A percentile compares a stretch with the other conserved stretches of the same genome.
Evolutionary conservation across 1,140 invertebrate genomes (phyloP).

Genomic region (Physella acuta): DNA sequence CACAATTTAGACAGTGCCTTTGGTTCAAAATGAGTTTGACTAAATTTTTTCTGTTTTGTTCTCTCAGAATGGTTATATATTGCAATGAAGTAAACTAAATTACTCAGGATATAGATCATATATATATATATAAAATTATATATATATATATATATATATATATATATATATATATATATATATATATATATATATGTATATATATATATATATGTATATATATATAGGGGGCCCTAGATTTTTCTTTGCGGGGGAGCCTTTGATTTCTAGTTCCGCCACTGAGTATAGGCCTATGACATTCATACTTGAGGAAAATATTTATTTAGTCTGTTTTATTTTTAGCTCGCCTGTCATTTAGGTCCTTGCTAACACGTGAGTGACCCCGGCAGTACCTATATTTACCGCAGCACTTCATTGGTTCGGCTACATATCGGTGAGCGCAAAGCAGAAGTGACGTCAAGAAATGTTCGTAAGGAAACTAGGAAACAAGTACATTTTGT

Average conservation of each 20-base stretch:
- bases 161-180: background rate
- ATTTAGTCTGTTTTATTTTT: too few species aligned
- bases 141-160: background rate
- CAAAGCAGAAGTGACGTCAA: slow-evolving; percentile 27
- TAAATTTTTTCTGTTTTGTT: too few species aligned
- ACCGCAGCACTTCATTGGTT: slow-evolving; percentile 15
- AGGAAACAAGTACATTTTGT: background rate
- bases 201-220: background rate
- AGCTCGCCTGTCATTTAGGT: too few species aligned
- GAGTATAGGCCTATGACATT: too few species aligned
- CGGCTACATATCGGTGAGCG: background rate
- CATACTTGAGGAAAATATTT: too few species aligned
- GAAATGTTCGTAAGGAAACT: slow-evolving; percentile 16
- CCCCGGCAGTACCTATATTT: slow-evolving; percentile 7
- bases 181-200: background rate
- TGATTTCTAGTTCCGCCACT: too few species aligned
- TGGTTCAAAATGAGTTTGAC: too few species aligned
- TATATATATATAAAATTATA: background rate
- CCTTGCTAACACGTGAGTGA: slow-evolving; percentile 9
- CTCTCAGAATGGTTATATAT: too few species aligned
- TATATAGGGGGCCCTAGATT: background rate
- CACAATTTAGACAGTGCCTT: too few species aligned
- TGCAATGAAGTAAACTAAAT: too few species aligned
- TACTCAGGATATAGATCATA: too few species aligned
- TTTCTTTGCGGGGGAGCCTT: too few species aligned